Conservation (phyloP, 2,888 invertebrate genomes). For the Parasteatoda lunata region DNA sequence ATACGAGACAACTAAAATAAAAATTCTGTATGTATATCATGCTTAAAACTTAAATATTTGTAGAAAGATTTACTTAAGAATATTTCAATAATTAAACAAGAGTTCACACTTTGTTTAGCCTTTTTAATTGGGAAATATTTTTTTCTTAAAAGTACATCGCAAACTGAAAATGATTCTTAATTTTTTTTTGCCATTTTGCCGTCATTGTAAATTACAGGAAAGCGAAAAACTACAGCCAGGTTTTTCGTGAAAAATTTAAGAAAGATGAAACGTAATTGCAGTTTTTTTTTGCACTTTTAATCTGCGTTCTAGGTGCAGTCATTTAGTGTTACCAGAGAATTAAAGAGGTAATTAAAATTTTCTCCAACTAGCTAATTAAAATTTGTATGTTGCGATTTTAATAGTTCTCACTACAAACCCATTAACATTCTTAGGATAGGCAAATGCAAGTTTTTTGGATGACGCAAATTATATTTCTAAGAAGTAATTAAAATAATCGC, state of each 20-base stretch:
- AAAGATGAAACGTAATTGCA: constrained; percentile 46
- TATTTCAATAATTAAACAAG: no score
- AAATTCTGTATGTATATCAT: no score
- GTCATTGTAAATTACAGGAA: constrained; percentile 25
- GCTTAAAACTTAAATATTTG: no score
- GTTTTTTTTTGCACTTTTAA: constrained; percentile 3
- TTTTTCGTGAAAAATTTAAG: constrained; percentile 40
- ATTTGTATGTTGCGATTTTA: constrained; percentile 29
- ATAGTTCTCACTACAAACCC: constrained; percentile 25
- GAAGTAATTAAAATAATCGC: constrained; percentile 47
- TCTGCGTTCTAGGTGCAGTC: not conserved
- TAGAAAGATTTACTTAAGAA: no score
- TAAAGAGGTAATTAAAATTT: constrained; percentile 62
- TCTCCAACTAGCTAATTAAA: constrained; percentile 49
- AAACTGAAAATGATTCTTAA: no score
- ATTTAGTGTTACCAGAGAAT: constrained; percentile 25
- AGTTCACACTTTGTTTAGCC: no score
- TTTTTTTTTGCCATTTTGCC: not conserved
- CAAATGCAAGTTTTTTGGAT: not conserved
- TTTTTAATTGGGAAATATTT: no score
- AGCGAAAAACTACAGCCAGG: constrained; percentile 10
- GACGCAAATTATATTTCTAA: constrained; percentile 20
- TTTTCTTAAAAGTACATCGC: no score
- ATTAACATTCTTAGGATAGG: constrained; percentile 24
- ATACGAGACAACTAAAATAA: no score